phyloP scores from a whole-genome alignment of 2,113 vertebrate species.

The Rhadina sibilatrix region DNA sequence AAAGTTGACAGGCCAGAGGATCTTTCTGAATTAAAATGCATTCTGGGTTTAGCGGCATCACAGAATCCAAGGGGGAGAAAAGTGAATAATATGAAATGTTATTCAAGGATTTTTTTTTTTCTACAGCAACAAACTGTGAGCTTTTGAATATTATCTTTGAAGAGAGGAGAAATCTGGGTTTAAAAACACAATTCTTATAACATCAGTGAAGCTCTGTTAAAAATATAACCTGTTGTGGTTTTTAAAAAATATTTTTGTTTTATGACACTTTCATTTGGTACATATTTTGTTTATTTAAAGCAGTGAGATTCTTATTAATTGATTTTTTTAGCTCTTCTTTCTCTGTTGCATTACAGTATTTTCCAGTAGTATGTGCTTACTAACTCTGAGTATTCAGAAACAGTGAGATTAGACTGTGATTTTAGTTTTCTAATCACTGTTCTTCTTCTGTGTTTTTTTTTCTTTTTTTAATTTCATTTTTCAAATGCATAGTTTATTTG shows the following conservation, averaged over 20 bases:
- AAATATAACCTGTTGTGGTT: background rate
- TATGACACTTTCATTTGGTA: background rate
- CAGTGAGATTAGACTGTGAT: background rate
- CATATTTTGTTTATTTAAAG: background rate
- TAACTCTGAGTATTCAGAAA: background rate
- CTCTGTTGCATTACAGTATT: background rate
- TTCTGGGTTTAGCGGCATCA: background rate
- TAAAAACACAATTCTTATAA: background rate
- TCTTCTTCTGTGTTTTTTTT: background rate
- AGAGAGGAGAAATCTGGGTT: background rate
- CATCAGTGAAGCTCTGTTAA: background rate
- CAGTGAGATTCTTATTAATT: background rate
- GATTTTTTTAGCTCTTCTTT: background rate
- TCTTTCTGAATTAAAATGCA: constrained; percentile 7
- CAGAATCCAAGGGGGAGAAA: background rate
- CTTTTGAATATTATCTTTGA: background rate
- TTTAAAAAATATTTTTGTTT: background rate
- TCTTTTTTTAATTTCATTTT: background rate
- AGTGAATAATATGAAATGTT: background rate
- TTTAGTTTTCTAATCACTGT: background rate
- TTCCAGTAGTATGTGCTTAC: background rate
- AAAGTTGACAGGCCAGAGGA: constrained; percentile 24
- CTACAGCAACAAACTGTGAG: background rate
- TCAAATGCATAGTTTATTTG: background rate
- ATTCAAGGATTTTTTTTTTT: background rate